phyloP scores from a whole-genome alignment of 2,888 invertebrate genomes.

The Heteromyza rotundicornis region DNA sequence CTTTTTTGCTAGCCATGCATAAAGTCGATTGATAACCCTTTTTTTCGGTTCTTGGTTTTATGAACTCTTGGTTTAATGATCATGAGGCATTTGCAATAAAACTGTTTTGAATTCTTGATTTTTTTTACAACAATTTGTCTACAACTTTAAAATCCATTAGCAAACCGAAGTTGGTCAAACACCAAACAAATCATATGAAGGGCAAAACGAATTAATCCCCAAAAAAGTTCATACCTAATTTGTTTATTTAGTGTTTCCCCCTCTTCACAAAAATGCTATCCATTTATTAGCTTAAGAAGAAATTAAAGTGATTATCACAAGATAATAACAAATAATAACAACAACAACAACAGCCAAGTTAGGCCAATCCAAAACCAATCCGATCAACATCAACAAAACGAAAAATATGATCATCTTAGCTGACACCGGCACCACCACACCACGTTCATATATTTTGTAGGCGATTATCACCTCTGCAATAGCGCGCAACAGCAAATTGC shows the following conservation, averaged over 20 bases:
- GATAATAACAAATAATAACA: constrained; percentile 12
- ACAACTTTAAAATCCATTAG: not conserved
- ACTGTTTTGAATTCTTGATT: not conserved
- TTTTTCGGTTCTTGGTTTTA: no score
- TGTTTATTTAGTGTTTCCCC: no score
- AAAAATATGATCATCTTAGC: no score
- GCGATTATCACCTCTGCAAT: constrained; percentile 24
- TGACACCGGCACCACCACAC: no score
- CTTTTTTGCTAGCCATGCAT: no score
- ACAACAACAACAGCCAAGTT: not conserved
- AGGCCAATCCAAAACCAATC: not conserved
- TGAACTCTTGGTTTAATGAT: no score
- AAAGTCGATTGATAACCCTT: no score
- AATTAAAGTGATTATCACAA: not conserved
- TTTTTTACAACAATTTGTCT: not conserved
- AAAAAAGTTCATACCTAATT: not conserved
- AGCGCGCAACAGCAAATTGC: not conserved
- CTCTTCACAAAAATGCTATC: not conserved
- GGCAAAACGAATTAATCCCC: not conserved
- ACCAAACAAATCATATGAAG: not conserved
- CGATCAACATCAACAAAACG: not conserved
- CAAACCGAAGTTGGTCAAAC: not conserved
- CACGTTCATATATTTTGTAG: not conserved
- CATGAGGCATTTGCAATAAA: no score
- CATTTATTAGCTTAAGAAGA: not conserved